phyloP scores from a whole-genome alignment of 2,113 vertebrate genomes.

The Petromus typicus region DNA sequence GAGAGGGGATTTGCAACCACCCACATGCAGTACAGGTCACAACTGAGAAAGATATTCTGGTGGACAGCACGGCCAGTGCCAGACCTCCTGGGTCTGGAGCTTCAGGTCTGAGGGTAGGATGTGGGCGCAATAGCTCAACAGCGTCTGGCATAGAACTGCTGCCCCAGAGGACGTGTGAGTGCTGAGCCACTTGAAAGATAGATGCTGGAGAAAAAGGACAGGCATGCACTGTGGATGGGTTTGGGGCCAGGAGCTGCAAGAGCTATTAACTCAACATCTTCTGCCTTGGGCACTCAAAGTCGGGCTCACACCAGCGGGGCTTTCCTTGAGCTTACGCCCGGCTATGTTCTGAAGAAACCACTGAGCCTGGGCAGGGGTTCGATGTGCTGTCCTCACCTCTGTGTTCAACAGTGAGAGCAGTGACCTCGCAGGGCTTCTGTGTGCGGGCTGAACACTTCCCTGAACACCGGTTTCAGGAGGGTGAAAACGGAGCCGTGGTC shows the following conservation, averaged over 20 bases:
- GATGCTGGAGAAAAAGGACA: neutral
- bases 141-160: neutral
- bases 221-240: neutral
- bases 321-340: neutral
- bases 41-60: neutral
- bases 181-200: neutral
- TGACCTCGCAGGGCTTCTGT: neutral
- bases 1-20: neutral
- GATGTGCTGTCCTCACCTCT: neutral
- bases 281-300: neutral
- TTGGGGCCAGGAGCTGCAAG: neutral
- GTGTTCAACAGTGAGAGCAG: neutral
- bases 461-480: neutral
- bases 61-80: accelerated
- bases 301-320: neutral
- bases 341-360: neutral
- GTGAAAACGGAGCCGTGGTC: neutral
- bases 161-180: neutral
- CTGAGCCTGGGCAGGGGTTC: neutral
- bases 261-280: neutral
- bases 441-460: neutral
- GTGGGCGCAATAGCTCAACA: accelerated
- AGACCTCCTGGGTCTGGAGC: neutral
- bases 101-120: neutral
- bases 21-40: neutral